Percentiles rank a stretch among this genome's conserved stretches.
These are phyloP conservation scores for Drosophila mimica DNA, from an alignment of 2,888 invertebrate species.

Conservation along the genomic window DNA sequence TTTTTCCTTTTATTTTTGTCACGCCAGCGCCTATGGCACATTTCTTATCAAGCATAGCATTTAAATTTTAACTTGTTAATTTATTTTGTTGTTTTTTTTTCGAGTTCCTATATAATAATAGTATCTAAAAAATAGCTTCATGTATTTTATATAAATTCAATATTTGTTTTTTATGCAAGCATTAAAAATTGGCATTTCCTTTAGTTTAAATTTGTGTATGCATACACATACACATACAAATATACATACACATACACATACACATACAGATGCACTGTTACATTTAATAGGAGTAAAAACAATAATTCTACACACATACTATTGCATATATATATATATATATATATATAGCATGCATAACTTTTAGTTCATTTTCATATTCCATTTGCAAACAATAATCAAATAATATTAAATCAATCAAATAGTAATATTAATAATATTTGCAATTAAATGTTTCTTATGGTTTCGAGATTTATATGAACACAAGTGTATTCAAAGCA, in stretches of 20 bases:
- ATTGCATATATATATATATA: constrained; percentile 2
- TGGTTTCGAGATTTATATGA: background rate
- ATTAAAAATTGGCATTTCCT: constrained; percentile 75
- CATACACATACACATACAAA: constrained; percentile 5
- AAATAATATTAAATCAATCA: constrained; percentile 7
- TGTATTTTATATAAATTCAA: constrained; percentile 59
- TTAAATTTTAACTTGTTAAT: constrained; percentile 21
- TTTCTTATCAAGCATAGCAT: constrained; percentile 53
- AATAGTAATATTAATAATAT: constrained; percentile 12
- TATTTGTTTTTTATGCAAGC: constrained; percentile 59
- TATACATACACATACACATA: constrained; percentile 18
- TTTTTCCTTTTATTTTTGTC: constrained; percentile 18
- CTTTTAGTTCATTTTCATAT: constrained; percentile 31
- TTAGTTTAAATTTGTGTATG: constrained; percentile 46
- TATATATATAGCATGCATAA: constrained; percentile 30
- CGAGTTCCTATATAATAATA: constrained; percentile 60
- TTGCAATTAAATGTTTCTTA: background rate
- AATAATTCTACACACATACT: constrained; percentile 3
- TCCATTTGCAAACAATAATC: constrained; percentile 15
- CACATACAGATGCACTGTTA: constrained; percentile 10
- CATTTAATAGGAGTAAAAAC: constrained; percentile 7
- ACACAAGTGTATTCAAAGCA: background rate
- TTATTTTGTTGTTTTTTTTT: constrained; percentile 32
- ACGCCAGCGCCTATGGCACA: constrained; percentile 76
- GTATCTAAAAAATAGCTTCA: constrained; percentile 76